Base-by-base conservation (phyloP, 2,113 vertebrate species). In the Trinectes maculatus region DNA sequence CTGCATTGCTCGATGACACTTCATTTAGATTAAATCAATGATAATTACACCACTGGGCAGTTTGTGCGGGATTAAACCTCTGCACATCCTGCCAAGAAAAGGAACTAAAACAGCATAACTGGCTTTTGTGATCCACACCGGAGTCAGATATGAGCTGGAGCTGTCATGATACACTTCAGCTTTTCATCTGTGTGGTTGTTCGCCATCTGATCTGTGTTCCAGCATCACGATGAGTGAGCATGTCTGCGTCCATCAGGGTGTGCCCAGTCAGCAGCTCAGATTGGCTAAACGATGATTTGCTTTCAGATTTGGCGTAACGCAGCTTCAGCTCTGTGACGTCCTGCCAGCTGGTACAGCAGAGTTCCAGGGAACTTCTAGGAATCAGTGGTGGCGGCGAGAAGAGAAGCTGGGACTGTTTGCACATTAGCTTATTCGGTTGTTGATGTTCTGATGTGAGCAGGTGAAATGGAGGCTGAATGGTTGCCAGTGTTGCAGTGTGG, bases 281-380 rank as follows among this genome's bases (percentile, higher is more conserved):
- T 31, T 1, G 0, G 21, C 13, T 33, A 6, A 26, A 12, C 31
- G 19, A 10, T 44, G n/a, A n/a, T n/a, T 37, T 36, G 11, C 13
- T n/a, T 52, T 39, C 7, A 34, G 25, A 21, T 34, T 29, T 21
- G 2, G 19, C 8, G 54, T 53, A 46, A 9, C 55, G 54, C 66
- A 54, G 51, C 15, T 61, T 83, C 74, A 77, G 71, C 71, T 43
- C 6, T 15, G 36, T 13, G 40, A 19, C 37, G 10, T 18, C 15
- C 36, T 51, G 33, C 19, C 11, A 11, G 56, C 48, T 49, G 16
- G 2, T 33, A 39, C 57, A 77, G 75, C 65, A 13, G 28, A 28
- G 42, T 8, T n/a, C n/a, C n/a, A n/a, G n/a, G n/a, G n/a, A n/a
- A n/a, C n/a, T n/a, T n/a, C n/a, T n/a, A n/a, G n/a, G n/a, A n/a